A percentile compares a stretch with the other conserved stretches of the same genome.
These are phyloP conservation scores for Cacatua alba DNA, from an alignment of 2,113 vertebrate genomes.

Conservation along the genomic window DNA sequence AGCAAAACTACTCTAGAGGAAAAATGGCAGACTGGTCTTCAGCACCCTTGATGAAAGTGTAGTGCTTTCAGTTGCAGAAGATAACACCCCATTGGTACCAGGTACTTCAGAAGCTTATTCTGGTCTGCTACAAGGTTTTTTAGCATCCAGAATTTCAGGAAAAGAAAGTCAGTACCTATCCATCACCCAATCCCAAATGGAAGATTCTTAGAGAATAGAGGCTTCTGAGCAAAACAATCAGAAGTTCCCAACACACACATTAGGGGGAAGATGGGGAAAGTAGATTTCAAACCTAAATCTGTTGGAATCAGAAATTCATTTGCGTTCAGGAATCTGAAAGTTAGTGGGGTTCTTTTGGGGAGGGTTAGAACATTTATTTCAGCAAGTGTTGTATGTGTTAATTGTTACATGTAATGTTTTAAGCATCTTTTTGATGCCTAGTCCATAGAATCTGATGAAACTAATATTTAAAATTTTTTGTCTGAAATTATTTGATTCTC, in stretches of 20 bases:
- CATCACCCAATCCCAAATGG: neutral
- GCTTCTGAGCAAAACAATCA: neutral
- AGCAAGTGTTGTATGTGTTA: neutral
- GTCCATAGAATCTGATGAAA: neutral
- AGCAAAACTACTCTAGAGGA: neutral
- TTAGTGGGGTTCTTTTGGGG: neutral
- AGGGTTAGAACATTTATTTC: neutral
- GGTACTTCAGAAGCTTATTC: neutral
- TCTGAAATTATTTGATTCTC: neutral
- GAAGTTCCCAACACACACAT: neutral
- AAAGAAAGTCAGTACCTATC: neutral
- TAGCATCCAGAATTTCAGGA: neutral
- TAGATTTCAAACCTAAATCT: neutral
- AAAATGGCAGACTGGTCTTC: neutral
- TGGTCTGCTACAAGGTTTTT: neutral
- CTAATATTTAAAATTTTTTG: neutral
- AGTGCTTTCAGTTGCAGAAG: neutral
- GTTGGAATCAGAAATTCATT: neutral
- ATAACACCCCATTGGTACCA: neutral
- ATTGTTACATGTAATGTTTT: neutral
- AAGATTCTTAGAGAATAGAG: neutral
- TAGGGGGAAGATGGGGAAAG: neutral
- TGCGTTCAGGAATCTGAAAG: neutral
- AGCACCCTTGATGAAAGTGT: neutral
- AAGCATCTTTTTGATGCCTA: neutral